Conservation (phyloP, 2,113 vertebrate genomes). For the Macaca mulatta region DNA sequence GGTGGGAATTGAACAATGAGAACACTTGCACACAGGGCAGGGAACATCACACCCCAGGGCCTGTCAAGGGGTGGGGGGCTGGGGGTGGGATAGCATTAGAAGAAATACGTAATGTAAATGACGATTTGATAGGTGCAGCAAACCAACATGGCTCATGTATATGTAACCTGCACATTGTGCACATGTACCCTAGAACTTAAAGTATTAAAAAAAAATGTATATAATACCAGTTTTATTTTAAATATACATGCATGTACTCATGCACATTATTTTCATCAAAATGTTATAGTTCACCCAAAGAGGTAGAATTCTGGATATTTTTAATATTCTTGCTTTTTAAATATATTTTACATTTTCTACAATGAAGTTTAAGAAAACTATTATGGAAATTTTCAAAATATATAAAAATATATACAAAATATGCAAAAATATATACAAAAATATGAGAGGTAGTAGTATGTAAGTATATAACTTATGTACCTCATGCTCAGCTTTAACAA, state of each 20-base stretch:
- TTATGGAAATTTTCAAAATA: not conserved
- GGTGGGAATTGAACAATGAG: too few relatives aligned
- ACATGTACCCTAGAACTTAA: too few relatives aligned
- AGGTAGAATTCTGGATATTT: not conserved
- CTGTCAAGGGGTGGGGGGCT: too few relatives aligned
- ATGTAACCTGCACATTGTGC: too few relatives aligned
- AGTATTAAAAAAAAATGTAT: not conserved
- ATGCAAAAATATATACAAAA: not conserved
- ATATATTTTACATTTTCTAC: not conserved
- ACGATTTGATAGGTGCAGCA: too few relatives aligned
- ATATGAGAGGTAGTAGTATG: not conserved
- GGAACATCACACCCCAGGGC: too few relatives aligned
- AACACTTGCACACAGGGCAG: too few relatives aligned
- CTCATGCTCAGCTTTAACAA: not conserved
- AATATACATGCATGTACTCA: not conserved
- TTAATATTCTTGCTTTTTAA: not conserved
- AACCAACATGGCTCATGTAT: too few relatives aligned
- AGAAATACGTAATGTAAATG: too few relatives aligned
- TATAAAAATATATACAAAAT: not conserved
- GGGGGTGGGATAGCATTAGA: too few relatives aligned
- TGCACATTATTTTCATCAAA: not conserved
- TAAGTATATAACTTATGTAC: not conserved
- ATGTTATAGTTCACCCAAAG: not conserved
- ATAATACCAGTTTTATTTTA: not conserved
- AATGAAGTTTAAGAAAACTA: not conserved